These are phyloP conservation scores for Tenualosa ilisha DNA, from an alignment of 2,797 vertebrate species.

Conservation along the genomic window DNA sequence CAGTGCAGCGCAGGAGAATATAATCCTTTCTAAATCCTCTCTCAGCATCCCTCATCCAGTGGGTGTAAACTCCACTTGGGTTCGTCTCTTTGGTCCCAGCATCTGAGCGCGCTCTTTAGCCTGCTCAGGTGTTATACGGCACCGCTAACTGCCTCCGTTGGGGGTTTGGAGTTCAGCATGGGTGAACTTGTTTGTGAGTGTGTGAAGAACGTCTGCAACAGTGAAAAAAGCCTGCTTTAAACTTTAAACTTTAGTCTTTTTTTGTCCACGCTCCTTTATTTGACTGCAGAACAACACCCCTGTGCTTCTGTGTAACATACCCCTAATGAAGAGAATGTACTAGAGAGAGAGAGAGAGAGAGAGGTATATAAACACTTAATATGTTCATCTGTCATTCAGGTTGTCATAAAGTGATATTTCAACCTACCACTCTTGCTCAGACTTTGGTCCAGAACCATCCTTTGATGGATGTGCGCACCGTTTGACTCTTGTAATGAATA, in stretches of 20 bases:
- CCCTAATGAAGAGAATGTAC: too few species aligned
- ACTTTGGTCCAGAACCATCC: too few species aligned
- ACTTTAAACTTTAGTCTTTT: not conserved
- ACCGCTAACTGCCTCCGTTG: not conserved
- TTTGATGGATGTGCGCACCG: too few species aligned
- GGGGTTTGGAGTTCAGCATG: not conserved
- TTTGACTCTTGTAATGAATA: too few species aligned
- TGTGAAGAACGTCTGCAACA: not conserved
- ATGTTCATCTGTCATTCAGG: too few species aligned
- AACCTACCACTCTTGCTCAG: too few species aligned
- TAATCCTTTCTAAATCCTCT: conserved; percentile 14
- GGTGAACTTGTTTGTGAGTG: conserved; percentile 1
- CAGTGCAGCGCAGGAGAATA: not conserved
- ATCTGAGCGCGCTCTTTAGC: not conserved
- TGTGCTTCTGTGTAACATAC: too few species aligned
- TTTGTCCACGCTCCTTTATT: too few species aligned
- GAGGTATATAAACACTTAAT: too few species aligned
- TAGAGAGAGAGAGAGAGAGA: too few species aligned
- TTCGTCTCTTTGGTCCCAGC: not conserved
- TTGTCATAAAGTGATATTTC: too few species aligned
- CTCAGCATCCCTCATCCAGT: not conserved
- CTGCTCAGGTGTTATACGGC: not conserved
- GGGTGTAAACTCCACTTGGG: not conserved
- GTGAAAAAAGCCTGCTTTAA: not conserved
- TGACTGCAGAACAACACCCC: too few species aligned